These are phyloP conservation scores for Apteryx owenii DNA, from an alignment of 2,113 vertebrate species.

Conservation along the genomic window DNA sequence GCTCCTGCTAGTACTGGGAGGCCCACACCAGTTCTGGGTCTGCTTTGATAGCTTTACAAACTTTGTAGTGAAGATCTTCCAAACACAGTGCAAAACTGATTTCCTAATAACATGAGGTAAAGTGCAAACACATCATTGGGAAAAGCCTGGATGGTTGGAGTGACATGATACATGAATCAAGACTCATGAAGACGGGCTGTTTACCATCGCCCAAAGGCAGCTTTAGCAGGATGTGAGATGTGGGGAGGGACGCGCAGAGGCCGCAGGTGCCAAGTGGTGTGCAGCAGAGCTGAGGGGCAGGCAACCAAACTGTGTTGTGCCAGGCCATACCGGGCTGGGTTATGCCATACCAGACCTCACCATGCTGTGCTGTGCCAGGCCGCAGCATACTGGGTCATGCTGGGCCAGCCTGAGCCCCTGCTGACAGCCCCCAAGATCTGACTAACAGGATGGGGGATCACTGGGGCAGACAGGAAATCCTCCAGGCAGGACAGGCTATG, in stretches of 20 bases:
- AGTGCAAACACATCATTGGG: background rate
- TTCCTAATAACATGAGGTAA: background rate
- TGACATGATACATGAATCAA: background rate
- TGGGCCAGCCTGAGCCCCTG: background rate
- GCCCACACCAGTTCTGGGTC: background rate
- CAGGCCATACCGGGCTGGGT: background rate
- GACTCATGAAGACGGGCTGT: background rate
- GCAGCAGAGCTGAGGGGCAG: background rate
- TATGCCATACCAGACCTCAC: background rate
- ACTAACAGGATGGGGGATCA: background rate
- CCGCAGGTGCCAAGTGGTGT: background rate
- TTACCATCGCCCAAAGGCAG: background rate
- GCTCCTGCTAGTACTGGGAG: background rate
- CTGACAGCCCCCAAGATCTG: background rate
- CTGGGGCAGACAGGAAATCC: background rate
- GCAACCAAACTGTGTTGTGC: background rate
- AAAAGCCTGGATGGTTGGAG: background rate
- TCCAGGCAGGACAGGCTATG: background rate
- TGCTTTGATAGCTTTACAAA: background rate
- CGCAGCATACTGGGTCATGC: rapidly evolving
- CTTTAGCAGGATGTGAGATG: background rate
- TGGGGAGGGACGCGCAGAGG: background rate
- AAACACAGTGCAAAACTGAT: background rate
- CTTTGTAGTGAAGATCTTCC: background rate
- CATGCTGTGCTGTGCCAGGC: background rate